These are phyloP conservation scores for Sylvilagus floridanus DNA, from an alignment of 2,797 vertebrate genomes.

Conservation along the genomic window DNA sequence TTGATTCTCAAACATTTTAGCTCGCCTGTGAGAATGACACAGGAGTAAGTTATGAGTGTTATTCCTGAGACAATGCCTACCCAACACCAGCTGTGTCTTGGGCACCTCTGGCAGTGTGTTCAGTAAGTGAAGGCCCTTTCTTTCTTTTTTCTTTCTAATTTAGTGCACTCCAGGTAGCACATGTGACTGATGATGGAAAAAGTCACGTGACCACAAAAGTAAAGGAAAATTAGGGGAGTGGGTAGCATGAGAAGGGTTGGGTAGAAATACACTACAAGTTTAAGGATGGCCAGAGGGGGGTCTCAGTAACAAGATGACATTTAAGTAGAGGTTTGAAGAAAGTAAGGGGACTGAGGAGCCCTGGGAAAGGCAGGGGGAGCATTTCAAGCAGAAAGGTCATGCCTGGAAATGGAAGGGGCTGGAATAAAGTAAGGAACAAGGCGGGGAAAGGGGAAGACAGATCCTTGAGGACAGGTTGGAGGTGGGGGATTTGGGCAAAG, in stretches of 20 bases:
- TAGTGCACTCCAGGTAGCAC: not conserved
- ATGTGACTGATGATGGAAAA: not conserved
- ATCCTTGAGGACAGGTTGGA: not conserved
- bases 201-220: not conserved
- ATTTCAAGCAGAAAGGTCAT: not conserved
- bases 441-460: not conserved
- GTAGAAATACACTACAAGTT: not conserved
- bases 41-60: not conserved
- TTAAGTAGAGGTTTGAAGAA: not conserved
- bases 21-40: not conserved
- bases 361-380: not conserved
- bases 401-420: not conserved
- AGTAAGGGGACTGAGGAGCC: not conserved
- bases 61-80: not conserved
- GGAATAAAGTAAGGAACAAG: not conserved
- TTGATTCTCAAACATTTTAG: not conserved
- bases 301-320: not conserved
- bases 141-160: constrained; percentile 3
- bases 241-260: not conserved
- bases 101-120: not conserved
- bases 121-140: not conserved
- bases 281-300: not conserved
- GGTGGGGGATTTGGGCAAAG: not conserved
- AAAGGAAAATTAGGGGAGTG: not conserved
- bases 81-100: not conserved